phyloP scores from a whole-genome alignment of 2,797 vertebrate genomes.

The Peromyscus attwateri region DNA sequence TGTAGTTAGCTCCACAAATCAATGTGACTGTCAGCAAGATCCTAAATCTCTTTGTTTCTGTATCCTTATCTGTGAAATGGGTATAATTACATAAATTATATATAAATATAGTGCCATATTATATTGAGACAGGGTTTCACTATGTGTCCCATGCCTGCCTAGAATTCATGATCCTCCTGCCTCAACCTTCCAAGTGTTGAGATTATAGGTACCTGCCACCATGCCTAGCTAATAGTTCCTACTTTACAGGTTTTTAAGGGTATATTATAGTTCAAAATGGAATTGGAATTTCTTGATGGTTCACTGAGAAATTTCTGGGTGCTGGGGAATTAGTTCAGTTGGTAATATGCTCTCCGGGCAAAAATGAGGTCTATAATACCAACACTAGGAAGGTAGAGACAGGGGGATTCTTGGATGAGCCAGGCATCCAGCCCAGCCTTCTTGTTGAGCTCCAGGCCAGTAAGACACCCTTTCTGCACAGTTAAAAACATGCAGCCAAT shows the following conservation, averaged over 20 bases:
- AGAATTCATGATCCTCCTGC: background rate
- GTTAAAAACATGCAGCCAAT: background rate
- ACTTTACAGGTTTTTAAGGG: background rate
- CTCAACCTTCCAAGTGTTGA: background rate
- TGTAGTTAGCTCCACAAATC: background rate
- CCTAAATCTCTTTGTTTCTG: background rate
- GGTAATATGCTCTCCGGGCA: background rate
- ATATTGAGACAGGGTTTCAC: background rate
- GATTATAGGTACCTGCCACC: background rate
- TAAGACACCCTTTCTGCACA: background rate
- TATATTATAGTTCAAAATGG: background rate
- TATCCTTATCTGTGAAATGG: background rate
- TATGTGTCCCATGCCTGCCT: background rate
- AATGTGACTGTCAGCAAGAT: background rate
- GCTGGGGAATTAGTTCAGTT: background rate
- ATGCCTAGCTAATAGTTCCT: background rate
- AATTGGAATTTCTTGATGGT: background rate
- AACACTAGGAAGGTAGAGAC: background rate
- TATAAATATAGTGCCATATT: background rate
- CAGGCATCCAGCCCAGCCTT: background rate
- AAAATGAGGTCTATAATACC: background rate
- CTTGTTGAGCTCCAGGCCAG: background rate
- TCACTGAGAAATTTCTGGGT: background rate
- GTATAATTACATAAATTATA: background rate
- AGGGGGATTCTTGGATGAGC: background rate